Evolutionary conservation across 2,888 invertebrate genomes (phyloP), one percentile per base, ranked within the genome.

Genomic region (Antheraea assamensis): DNA sequence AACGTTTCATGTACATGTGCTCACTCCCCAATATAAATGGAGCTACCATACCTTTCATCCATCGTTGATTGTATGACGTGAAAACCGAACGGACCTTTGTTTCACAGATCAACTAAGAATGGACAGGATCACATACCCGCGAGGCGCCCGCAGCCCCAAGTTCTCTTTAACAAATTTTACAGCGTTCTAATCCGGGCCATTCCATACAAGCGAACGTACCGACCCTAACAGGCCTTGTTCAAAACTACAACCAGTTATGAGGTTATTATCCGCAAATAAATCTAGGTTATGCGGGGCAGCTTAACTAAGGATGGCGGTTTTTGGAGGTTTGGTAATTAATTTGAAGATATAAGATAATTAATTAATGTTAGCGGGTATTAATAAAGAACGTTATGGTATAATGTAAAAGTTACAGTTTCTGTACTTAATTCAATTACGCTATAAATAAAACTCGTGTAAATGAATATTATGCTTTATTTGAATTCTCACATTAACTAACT

Each of bases 151-250:
- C 90, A 92, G 90, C 83, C 85, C 80, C 80, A 82, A 85, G 81
- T 84, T 84, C 92, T 90, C 90, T 92, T 92, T 92, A 93, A 92
- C 94, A 93, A 94, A 94, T 94, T 94, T 93, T 91, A 92, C 93
- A 89, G 89, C 86, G 83, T 82, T 86, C 91, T 93, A 93, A 94
- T 93, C 94, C 93, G 86, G 85, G 92, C 90, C 91, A 90, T 90
- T 88, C 88, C 87, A 85, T 83, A 86, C 85, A 86, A 79, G 84
- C 84, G 85, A 81, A 82, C 77, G 78, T 74, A 73, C 74, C 81
- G 81, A 85, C 90, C 90, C 89, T 88, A 82, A 89, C 88, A 90
- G 89, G 91, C 88, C 92, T 90, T 92, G 92, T 92, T 88, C 85
- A 85, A 80, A 78, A 80, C 82, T 82, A 84, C 83, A 80, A 83